Evolutionary conservation across 2,113 vertebrate genomes (phyloP).

Genomic region (Galemys pyrenaicus): DNA sequence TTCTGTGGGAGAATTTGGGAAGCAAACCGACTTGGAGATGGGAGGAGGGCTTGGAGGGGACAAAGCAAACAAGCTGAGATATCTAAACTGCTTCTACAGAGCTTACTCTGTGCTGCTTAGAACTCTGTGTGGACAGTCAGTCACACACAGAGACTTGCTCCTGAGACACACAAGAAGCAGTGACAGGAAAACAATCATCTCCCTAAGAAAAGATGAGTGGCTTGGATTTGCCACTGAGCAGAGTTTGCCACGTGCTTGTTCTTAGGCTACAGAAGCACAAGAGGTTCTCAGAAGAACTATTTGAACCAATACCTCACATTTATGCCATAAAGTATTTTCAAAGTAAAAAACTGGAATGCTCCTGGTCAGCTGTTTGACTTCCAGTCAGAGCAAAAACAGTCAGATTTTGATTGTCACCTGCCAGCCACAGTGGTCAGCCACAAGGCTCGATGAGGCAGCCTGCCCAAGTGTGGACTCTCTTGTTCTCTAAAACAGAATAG

Average conservation of each 20-base stretch:
- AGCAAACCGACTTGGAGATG: accelerated
- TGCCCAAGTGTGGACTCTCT: accelerated
- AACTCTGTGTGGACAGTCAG: too few relatives aligned
- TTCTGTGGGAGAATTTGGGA: too few relatives aligned
- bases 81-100: accelerated
- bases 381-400: too few relatives aligned
- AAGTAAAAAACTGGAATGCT: not conserved
- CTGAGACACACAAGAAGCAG: not conserved
- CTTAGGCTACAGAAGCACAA: not conserved
- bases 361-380: accelerated
- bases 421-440: not conserved
- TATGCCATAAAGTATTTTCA: not conserved
- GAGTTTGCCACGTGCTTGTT: not conserved
- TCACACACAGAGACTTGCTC: not conserved
- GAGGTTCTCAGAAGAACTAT: not conserved
- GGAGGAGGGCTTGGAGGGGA: accelerated
- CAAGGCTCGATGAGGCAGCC: too few relatives aligned
- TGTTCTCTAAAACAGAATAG: not conserved
- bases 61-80: accelerated
- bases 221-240: not conserved
- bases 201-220: not conserved
- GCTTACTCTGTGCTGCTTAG: not conserved
- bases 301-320: too few relatives aligned
- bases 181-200: not conserved
- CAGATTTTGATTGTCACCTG: too few relatives aligned